A percentile compares a stretch with the other conserved stretches of the same genome.
Evolutionary conservation across 2,113 vertebrate genomes (phyloP).

Genomic region (Penelope pileata): DNA sequence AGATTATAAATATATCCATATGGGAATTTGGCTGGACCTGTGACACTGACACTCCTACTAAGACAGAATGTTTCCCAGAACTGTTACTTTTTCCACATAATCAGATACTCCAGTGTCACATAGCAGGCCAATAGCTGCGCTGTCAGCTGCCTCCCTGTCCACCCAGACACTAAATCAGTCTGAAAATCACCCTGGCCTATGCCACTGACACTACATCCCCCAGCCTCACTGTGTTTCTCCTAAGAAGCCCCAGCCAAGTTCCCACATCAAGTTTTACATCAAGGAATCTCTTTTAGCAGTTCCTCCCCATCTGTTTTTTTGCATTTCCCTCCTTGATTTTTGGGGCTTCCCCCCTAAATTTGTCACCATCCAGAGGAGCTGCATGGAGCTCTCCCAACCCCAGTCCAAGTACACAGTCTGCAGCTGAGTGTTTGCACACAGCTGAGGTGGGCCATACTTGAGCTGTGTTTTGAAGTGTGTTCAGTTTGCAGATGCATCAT

Average conservation of each 20-base stretch:
- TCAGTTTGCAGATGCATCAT: background rate
- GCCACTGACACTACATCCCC: background rate
- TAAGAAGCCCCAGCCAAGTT: background rate
- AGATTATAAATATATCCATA: background rate
- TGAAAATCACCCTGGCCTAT: background rate
- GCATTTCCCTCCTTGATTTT: background rate
- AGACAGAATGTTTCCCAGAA: background rate
- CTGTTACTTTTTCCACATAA: background rate
- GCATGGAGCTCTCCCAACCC: background rate
- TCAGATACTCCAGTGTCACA: background rate
- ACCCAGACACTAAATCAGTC: background rate
- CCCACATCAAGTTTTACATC: background rate
- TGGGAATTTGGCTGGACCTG: background rate
- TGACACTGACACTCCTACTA: background rate
- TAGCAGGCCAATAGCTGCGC: background rate
- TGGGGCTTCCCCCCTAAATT: background rate
- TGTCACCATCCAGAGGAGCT: background rate
- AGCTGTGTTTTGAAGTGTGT: background rate
- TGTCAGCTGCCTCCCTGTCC: background rate
- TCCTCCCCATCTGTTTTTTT: background rate
- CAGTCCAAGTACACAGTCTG: background rate
- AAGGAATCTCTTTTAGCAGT: fast-evolving
- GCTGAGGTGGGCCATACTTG: background rate
- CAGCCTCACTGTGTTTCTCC: background rate
- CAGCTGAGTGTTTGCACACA: background rate